A percentile compares a stretch with the other conserved stretches of the same genome.
These are phyloP conservation scores for Pterocles gutturalis DNA, from an alignment of 2,113 vertebrate species.

Conservation along the genomic window DNA sequence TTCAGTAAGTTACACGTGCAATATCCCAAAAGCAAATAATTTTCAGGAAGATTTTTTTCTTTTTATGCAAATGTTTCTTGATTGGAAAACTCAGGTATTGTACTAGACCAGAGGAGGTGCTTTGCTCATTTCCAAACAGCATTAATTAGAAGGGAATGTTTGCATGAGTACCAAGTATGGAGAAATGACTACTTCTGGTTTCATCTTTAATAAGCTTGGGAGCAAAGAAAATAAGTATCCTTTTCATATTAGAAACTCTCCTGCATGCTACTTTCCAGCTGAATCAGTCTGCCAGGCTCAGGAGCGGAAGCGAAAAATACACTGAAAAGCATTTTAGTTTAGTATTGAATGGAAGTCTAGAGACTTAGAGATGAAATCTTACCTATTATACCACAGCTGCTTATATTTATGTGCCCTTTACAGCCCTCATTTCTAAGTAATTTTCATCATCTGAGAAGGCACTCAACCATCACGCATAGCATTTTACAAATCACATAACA, in stretches of 20 bases:
- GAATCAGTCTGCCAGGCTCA: not conserved
- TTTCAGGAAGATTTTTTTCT: not conserved
- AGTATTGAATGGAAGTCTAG: slow-evolving; percentile 1
- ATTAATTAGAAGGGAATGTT: not conserved
- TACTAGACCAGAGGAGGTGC: not conserved
- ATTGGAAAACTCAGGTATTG: not conserved
- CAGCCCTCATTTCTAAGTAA: slow-evolving; percentile 52
- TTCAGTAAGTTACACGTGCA: not conserved
- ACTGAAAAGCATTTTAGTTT: not conserved
- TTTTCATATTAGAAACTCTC: not conserved
- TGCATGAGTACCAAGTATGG: not conserved
- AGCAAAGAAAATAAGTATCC: not conserved
- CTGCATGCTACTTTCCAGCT: not conserved
- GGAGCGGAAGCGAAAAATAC: slow-evolving; percentile 4
- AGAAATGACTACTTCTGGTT: slow-evolving; percentile 12
- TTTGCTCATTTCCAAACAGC: not conserved
- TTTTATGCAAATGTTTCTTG: not conserved
- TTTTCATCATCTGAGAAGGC: slow-evolving; percentile 57
- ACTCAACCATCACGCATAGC: slow-evolving; percentile 7
- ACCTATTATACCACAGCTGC: slow-evolving; percentile 51
- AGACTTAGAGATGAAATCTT: slow-evolving; percentile 36
- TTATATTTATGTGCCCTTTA: slow-evolving; percentile 68
- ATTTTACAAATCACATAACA: slow-evolving; percentile 62
- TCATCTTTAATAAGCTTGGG: not conserved
- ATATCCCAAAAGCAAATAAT: not conserved